phyloP scores from a whole-genome alignment of 2,113 vertebrate genomes.

The Tenrec ecaudatus region DNA sequence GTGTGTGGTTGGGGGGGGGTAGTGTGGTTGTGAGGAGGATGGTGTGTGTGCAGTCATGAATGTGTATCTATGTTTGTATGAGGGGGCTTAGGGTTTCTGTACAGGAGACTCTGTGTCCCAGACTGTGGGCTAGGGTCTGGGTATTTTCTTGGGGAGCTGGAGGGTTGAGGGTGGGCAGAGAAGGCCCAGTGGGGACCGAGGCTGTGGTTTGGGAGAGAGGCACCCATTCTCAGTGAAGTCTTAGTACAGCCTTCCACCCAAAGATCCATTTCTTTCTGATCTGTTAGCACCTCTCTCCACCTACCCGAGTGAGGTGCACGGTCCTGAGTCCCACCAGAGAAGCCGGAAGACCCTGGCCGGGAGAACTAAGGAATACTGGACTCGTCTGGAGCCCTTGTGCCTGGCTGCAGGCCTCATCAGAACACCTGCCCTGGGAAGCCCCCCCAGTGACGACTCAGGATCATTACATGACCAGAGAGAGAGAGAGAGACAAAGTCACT shows the following conservation, averaged over 20 bases:
- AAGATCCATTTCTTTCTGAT: conserved; percentile 33
- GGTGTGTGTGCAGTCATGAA: background rate
- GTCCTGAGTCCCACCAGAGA: background rate
- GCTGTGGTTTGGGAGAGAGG: background rate
- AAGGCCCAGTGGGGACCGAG: no score
- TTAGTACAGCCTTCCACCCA: background rate
- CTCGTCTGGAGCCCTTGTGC: background rate
- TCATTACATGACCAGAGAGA: no score
- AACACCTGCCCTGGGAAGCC: background rate
- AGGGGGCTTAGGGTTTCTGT: background rate
- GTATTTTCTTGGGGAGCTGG: background rate
- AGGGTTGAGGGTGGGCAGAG: background rate
- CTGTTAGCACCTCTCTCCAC: background rate
- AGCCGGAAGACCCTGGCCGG: background rate
- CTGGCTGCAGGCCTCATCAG: background rate
- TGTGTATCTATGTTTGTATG: background rate
- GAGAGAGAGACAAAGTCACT: background rate
- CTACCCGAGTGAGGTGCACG: background rate
- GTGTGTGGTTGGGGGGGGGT: background rate
- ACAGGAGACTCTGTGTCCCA: background rate
- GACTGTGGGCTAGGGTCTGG: background rate
- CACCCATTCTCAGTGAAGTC: background rate
- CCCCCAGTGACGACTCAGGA: background rate
- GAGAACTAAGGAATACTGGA: background rate
- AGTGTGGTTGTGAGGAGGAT: background rate